Conservation (phyloP, 1,140 invertebrate species). For the Drosophila prosaltans region DNA sequence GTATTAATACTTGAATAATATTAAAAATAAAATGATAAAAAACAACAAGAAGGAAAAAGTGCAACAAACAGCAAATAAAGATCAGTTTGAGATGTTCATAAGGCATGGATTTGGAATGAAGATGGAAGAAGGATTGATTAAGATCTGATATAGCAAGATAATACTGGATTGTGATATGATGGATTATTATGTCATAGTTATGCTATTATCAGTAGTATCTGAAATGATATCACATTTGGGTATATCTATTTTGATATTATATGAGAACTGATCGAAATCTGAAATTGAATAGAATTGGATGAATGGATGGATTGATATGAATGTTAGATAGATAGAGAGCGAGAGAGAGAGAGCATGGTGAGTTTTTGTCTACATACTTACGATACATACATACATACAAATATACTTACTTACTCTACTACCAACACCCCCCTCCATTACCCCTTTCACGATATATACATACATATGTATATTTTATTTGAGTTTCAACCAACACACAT, state of each 20-base stretch:
- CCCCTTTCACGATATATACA: too few species aligned
- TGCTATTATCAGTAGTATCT: not conserved
- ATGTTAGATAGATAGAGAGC: constrained; percentile 10
- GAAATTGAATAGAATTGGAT: not conserved
- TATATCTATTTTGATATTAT: too few species aligned
- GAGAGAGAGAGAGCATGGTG: constrained; percentile 39
- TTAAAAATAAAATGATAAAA: constrained; percentile 34
- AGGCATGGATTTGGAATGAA: constrained; percentile 45
- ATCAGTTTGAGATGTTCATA: constrained; percentile 69
- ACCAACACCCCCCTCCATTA: not conserved
- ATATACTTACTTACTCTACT: constrained; percentile 43
- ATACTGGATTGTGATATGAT: not conserved
- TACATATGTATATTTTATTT: too few species aligned
- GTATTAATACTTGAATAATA: constrained; percentile 64
- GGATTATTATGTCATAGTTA: not conserved
- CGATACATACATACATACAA: constrained; percentile 27
- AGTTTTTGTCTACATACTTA: constrained; percentile 63
- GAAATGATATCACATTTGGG: not conserved
- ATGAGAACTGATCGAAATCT: not conserved
- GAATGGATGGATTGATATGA: not conserved
- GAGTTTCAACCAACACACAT: not conserved
- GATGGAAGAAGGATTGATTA: constrained; percentile 1
- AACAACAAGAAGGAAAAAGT: constrained; percentile 25
- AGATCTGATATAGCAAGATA: not conserved
- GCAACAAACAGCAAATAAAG: constrained; percentile 13